These are phyloP conservation scores for Protosalanx chinensis DNA, from an alignment of 2,797 vertebrate genomes.

Conservation along the genomic window DNA sequence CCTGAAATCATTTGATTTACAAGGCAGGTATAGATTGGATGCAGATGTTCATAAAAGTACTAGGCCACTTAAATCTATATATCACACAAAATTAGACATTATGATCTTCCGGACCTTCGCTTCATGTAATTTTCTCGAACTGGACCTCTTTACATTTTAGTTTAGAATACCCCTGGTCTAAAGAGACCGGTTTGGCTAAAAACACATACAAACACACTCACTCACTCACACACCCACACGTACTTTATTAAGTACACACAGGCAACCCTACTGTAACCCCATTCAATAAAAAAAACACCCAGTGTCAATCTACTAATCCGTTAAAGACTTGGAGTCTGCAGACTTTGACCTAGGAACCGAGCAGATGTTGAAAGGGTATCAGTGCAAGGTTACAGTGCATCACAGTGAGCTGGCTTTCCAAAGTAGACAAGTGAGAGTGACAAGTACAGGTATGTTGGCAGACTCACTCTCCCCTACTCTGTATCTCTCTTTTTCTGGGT, in stretches of 20 bases:
- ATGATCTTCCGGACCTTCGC: too few relatives aligned
- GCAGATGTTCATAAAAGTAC: too few relatives aligned
- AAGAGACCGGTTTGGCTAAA: too few relatives aligned
- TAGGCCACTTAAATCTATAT: too few relatives aligned
- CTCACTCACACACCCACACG: neutral
- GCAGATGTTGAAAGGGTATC: constrained; percentile 62
- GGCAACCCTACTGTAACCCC: constrained; percentile 54
- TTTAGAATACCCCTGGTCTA: too few relatives aligned
- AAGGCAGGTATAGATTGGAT: too few relatives aligned
- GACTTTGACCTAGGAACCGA: constrained; percentile 62
- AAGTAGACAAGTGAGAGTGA: neutral
- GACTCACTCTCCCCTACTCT: too few relatives aligned
- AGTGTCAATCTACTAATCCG: constrained; percentile 61
- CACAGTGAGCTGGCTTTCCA: neutral
- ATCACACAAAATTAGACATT: too few relatives aligned
- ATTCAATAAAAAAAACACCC: constrained; percentile 58
- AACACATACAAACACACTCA: constrained; percentile 3
- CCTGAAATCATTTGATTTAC: too few relatives aligned
- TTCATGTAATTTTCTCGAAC: too few relatives aligned
- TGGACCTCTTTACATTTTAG: too few relatives aligned
- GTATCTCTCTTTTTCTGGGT: constrained; percentile 29
- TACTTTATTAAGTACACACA: constrained; percentile 4
- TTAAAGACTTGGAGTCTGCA: constrained; percentile 59
- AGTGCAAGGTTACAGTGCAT: constrained; percentile 27
- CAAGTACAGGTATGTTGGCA: neutral